Evolutionary conservation across 2,888 invertebrate genomes (phyloP).

Genomic region (Hybos culiciformis): DNA sequence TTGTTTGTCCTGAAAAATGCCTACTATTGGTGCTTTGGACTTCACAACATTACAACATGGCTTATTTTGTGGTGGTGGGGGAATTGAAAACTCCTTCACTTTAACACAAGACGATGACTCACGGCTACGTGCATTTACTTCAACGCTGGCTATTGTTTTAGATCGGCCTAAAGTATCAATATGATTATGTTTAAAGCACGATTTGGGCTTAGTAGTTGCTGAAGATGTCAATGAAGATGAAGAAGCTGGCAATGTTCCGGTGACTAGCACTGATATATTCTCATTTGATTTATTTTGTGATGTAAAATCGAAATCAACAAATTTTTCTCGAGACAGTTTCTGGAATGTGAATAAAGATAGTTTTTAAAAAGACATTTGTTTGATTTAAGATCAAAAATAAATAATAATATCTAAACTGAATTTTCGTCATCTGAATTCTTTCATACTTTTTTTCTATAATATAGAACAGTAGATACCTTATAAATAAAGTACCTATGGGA

Average conservation of each 20-base stretch:
- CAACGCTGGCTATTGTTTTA: constrained; percentile 14
- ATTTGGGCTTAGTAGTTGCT: constrained; percentile 22
- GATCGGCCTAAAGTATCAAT: constrained; percentile 18
- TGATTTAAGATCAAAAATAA: no score
- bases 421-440: neutral
- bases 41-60: neutral
- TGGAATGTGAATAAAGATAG: constrained; percentile 5
- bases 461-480: no score
- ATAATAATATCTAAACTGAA: neutral
- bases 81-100: constrained; percentile 13
- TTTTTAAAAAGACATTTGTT: no score
- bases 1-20: no score
- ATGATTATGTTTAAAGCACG: constrained; percentile 33
- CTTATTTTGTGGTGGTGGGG: constrained; percentile 10
- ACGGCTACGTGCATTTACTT: constrained; percentile 13
- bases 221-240: constrained; percentile 4
- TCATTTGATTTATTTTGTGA: constrained; percentile 35
- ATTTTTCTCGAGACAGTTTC: constrained; percentile 30
- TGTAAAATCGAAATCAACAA: constrained; percentile 38
- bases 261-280: constrained; percentile 24
- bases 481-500: no score
- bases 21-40: constrained; percentile 6
- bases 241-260: constrained; percentile 11
- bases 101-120: constrained; percentile 17
- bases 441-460: no score